Evolutionary conservation across 2,113 vertebrate genomes (phyloP).

Genomic region (Charina bottae): DNA sequence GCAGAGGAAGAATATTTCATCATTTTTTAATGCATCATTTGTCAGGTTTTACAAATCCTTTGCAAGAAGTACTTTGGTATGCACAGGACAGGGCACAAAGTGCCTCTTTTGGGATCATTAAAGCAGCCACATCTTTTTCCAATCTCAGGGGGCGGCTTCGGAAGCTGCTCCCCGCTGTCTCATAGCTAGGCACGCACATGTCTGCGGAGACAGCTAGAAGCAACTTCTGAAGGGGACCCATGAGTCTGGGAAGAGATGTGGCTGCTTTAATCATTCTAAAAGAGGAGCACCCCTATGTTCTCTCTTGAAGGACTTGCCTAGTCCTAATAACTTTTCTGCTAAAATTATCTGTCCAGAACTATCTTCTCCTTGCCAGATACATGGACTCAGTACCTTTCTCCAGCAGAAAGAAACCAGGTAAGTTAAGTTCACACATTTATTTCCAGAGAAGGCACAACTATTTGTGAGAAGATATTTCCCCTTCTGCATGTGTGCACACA

Average conservation of each 20-base stretch:
- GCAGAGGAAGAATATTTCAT: background rate
- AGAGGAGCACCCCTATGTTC: background rate
- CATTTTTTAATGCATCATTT: background rate
- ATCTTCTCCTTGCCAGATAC: background rate
- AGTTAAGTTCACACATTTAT: background rate
- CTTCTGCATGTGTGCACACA: background rate
- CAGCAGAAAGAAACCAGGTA: background rate
- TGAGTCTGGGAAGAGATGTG: background rate
- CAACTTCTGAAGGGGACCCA: background rate
- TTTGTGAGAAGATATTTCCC: conserved; percentile 27
- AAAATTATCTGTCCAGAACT: background rate
- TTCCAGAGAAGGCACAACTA: background rate
- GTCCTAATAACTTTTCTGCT: background rate
- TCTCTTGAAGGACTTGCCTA: background rate
- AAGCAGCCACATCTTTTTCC: background rate
- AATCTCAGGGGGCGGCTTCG: background rate
- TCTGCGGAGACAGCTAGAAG: background rate
- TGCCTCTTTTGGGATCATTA: background rate
- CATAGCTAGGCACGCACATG: background rate
- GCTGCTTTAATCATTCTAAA: background rate
- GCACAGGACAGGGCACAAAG: background rate
- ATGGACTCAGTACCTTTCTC: background rate
- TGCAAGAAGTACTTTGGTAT: background rate
- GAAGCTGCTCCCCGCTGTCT: background rate
- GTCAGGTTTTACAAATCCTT: background rate